Evolutionary conservation across 2,797 vertebrate genomes (phyloP).

Genomic region (Orestias chungarensis): DNA sequence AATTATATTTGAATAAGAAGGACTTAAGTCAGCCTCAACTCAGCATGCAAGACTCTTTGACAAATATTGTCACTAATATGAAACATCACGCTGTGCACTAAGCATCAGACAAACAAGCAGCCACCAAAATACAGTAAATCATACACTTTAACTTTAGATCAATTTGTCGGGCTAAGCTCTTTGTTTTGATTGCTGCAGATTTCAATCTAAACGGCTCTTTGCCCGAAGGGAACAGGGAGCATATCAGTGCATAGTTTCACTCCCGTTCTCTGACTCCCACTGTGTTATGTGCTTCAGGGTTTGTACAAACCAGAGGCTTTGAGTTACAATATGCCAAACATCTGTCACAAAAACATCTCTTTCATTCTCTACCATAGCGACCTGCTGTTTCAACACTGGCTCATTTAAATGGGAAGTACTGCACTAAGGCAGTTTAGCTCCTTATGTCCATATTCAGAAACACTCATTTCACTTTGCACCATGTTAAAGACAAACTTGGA

Average conservation of each 20-base stretch:
- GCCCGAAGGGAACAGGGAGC: slow-evolving; percentile 62
- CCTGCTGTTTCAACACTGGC: slow-evolving; percentile 37
- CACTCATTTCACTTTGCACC: neutral
- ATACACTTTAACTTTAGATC: slow-evolving; percentile 40
- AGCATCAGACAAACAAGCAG: slow-evolving; percentile 16
- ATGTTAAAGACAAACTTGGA: neutral
- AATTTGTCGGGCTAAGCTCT: slow-evolving; percentile 57
- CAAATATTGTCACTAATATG: neutral
- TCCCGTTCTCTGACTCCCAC: slow-evolving; percentile 57
- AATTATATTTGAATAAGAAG: neutral
- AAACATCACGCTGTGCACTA: neutral
- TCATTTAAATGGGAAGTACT: slow-evolving; percentile 29
- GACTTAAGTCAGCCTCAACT: neutral
- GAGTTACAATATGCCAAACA: slow-evolving; percentile 63
- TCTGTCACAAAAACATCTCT: slow-evolving; percentile 74
- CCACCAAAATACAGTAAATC: slow-evolving; percentile 48
- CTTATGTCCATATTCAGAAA: neutral
- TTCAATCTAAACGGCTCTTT: slow-evolving; percentile 46
- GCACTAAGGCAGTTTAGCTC: neutral
- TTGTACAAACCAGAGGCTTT: slow-evolving; percentile 70
- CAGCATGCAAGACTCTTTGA: neutral
- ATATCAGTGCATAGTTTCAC: slow-evolving; percentile 68
- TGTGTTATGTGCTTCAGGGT: slow-evolving; percentile 60
- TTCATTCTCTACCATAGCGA: slow-evolving; percentile 58
- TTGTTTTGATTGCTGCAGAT: slow-evolving; percentile 46